A percentile compares a stretch with the other conserved stretches of the same genome.
These are phyloP conservation scores for Homalodisca vitripennis DNA, from an alignment of 1,140 invertebrate genomes.

Conservation along the genomic window DNA sequence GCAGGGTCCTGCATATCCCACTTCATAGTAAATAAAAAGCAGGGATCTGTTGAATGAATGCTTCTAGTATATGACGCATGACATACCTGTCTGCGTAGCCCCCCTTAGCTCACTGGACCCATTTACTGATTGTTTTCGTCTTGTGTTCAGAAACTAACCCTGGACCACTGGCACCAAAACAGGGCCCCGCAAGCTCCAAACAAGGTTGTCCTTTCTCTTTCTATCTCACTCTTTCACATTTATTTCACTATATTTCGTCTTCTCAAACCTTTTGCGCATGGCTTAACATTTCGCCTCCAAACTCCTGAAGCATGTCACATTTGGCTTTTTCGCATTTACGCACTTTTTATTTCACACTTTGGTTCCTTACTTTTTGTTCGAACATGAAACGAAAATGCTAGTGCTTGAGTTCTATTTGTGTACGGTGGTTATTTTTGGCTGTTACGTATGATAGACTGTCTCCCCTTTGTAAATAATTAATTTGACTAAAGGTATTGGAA, in stretches of 20 bases:
- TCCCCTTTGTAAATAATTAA: too few species aligned
- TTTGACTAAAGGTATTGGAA: too few species aligned
- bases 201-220: conserved; percentile 36
- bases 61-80: conserved; percentile 11
- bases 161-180: conserved; percentile 19
- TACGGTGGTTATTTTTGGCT: too few species aligned
- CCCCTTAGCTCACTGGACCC: not conserved
- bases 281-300: not conserved
- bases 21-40: too few species aligned
- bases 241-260: conserved; percentile 28
- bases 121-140: conserved; percentile 17
- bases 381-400: too few species aligned
- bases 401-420: too few species aligned
- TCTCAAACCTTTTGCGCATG: conserved; percentile 24
- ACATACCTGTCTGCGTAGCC: conserved; percentile 1
- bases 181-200: conserved; percentile 21
- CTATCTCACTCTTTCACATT: conserved; percentile 30
- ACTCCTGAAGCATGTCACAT: not conserved
- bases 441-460: too few species aligned
- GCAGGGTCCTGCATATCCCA: too few species aligned
- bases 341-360: conserved; percentile 2
- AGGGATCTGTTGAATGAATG: not conserved
- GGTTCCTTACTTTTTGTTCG: too few species aligned
- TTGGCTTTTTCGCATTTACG: not conserved
- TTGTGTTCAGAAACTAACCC: conserved; percentile 16